Conservation (phyloP, 2,888 invertebrate genomes). For the Creontiades dilutus region DNA sequence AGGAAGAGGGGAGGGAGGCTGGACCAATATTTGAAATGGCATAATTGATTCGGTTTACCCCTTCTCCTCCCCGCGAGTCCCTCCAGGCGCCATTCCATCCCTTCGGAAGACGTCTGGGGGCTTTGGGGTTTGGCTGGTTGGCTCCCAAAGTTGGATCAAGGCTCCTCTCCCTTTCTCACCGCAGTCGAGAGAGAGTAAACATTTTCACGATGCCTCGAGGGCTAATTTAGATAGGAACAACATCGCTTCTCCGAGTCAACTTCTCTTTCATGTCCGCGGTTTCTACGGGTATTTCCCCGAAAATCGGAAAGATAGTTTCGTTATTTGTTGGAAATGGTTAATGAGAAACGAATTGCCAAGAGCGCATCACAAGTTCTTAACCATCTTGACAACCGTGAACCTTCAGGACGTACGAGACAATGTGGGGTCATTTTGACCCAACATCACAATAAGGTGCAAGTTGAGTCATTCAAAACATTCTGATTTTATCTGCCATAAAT, state of each 20-base stretch:
- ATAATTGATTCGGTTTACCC: conserved; percentile 56
- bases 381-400: too few species aligned
- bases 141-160: conserved; percentile 30
- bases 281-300: background rate
- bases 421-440: too few species aligned
- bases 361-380: too few species aligned
- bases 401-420: too few species aligned
- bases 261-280: conserved; percentile 18
- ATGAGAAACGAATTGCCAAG: too few species aligned
- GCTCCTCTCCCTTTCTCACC: conserved; percentile 9
- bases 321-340: too few species aligned
- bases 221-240: conserved; percentile 45
- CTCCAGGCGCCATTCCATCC: background rate
- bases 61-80: background rate
- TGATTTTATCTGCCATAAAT: too few species aligned
- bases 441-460: too few species aligned
- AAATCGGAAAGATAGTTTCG: too few species aligned
- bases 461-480: too few species aligned
- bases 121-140: background rate
- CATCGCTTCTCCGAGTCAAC: conserved; percentile 18
- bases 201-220: conserved; percentile 34
- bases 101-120: background rate
- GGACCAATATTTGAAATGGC: conserved; percentile 55
- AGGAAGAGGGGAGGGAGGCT: background rate
- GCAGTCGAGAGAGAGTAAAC: conserved; percentile 42